These are phyloP conservation scores for Hippocampus zosterae DNA, from an alignment of 2,113 vertebrate species.

Conservation along the genomic window DNA sequence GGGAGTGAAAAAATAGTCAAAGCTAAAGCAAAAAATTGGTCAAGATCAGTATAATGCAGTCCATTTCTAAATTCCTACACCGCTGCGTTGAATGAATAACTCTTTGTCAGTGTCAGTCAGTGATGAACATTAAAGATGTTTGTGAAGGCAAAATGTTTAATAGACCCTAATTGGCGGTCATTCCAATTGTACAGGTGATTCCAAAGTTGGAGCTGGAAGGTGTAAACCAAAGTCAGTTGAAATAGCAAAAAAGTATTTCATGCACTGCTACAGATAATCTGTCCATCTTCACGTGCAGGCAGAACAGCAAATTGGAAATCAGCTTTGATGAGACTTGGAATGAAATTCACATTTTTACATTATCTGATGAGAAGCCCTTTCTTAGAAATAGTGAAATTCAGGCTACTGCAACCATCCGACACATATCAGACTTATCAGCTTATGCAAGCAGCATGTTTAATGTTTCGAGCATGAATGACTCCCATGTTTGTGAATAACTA, in stretches of 20 bases:
- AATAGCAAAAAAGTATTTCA: background rate
- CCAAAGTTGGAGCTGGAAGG: no score
- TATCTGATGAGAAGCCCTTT: background rate
- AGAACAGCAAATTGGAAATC: background rate
- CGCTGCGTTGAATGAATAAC: background rate
- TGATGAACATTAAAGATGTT: background rate
- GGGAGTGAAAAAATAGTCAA: background rate
- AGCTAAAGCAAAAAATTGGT: background rate
- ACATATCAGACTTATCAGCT: background rate
- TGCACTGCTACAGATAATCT: background rate
- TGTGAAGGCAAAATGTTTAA: background rate
- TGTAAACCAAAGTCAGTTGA: background rate
- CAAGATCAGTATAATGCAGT: background rate
- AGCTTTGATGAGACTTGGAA: background rate
- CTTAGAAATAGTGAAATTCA: background rate
- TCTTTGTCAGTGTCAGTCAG: background rate
- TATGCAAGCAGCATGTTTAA: background rate
- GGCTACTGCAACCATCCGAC: background rate
- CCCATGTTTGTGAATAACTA: background rate
- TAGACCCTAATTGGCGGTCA: background rate
- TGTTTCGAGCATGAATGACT: background rate
- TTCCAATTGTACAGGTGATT: no score
- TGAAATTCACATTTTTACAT: slow-evolving; percentile 10
- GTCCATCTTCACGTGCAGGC: background rate
- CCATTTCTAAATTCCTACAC: no score